A percentile compares a stretch with the other conserved stretches of the same genome.
Conservation (phyloP, 1,140 invertebrate genomes). For the Rhopalosiphum maidis region DNA sequence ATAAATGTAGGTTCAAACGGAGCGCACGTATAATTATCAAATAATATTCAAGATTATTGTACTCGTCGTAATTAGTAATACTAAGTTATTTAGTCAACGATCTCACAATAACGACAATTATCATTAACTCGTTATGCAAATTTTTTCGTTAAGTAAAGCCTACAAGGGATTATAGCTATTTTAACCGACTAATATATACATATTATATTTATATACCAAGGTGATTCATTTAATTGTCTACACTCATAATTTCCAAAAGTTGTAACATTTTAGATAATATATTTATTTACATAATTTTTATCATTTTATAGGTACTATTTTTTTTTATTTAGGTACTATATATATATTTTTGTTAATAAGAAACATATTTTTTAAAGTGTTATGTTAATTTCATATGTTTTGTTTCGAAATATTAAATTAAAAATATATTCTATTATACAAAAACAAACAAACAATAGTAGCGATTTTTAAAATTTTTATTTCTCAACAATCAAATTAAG, state of each 20-base stretch:
- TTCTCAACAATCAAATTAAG: neutral
- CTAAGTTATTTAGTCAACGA: neutral
- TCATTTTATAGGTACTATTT: too few species aligned
- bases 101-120: conserved; percentile 21
- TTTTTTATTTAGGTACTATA: too few species aligned
- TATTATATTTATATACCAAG: neutral
- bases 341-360: too few species aligned
- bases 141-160: neutral
- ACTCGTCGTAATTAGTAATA: neutral
- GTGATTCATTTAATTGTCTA: neutral
- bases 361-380: too few species aligned
- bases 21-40: neutral
- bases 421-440: too few species aligned
- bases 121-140: conserved; percentile 29
- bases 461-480: neutral
- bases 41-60: neutral
- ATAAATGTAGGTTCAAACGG: too few species aligned
- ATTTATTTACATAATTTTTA: neutral
- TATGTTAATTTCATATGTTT: too few species aligned
- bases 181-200: neutral
- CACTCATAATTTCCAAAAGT: neutral
- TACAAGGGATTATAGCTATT: neutral
- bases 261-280: neutral
- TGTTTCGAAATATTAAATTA: too few species aligned
- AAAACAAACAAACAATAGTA: neutral